Base-by-base conservation (phyloP, 2,888 invertebrate genomes). In the Ormyrus rosae region DNA sequence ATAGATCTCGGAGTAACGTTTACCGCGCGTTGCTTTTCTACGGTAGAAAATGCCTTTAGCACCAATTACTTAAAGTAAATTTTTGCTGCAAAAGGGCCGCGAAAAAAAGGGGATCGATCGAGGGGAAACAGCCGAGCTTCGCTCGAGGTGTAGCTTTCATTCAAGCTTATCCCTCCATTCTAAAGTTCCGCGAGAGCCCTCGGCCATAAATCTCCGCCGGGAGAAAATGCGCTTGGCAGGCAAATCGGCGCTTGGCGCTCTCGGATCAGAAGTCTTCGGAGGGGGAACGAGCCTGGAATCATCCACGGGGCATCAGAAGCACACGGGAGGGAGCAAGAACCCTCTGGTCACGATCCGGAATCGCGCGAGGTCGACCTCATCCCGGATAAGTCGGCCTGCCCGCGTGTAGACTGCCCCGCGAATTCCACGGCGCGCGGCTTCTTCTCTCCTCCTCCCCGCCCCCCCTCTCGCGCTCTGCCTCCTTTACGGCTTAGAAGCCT, bases 291-390 rank as follows among this genome's bases (percentile, higher is more conserved):
- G 68, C 74, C 64, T 74, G 69, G 68, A 80, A 80, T 71, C 71
- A 71, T 80, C 67, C 63, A 4, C 56, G 61, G 78, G 46, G 61
- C 69, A 79, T 76, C 61, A 72, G 76, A 69, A 69, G 55, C 69
- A 56, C 56, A 46, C n/a, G 71, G 2, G 19, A 53, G 46, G 11
- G 78, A 75, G 75, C 63, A 69, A 53, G 74, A 70, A 70, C 56
- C 67, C 72, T 73, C 63, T 70, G 83, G 82, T 81, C 82, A 82
- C 82, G 82, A 82, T 82, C 74, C 77, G 77, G 73, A 82, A 77
- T 82, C 63, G 69, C 65, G 65, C 58, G 78, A 81, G 63, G 50
- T 81, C 78, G 78, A 81, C 78, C 73, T 67, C 74, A 67, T 74
- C 77, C 69, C 74, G 73, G 74, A 80, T 70, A 69, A 63, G 65